phyloP scores from a whole-genome alignment of 2,113 vertebrate species.

The Glareola pratincola region DNA sequence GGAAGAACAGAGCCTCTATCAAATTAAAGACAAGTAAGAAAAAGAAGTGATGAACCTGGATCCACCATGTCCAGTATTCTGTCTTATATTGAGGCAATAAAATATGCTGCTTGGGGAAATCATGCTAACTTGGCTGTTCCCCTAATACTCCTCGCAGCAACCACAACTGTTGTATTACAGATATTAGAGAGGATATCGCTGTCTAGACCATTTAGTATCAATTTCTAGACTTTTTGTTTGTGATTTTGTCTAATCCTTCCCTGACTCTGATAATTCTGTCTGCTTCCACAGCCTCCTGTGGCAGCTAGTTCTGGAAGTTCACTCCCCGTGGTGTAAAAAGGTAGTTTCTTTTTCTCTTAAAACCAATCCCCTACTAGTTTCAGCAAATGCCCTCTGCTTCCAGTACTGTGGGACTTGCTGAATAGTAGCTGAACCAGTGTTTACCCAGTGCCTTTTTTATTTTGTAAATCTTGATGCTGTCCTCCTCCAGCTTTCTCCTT shows the following conservation, averaged over 20 bases:
- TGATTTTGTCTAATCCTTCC: background rate
- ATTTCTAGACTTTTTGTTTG: background rate
- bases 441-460: background rate
- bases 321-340: background rate
- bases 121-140: background rate
- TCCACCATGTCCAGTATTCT: background rate
- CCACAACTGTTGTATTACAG: background rate
- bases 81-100: background rate
- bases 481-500: background rate
- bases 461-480: background rate
- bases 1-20: background rate
- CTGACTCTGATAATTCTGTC: background rate
- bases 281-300: background rate
- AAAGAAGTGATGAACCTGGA: background rate
- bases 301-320: background rate
- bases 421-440: background rate
- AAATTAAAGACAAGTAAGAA: background rate
- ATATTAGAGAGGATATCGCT: background rate
- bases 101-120: background rate
- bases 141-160: background rate
- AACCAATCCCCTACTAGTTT: background rate
- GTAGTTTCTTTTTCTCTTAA: background rate
- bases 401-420: background rate
- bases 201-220: background rate
- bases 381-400: background rate